These are phyloP conservation scores for Taeniopygia guttata DNA, from an alignment of 2,797 vertebrate species.

Conservation along the genomic window DNA sequence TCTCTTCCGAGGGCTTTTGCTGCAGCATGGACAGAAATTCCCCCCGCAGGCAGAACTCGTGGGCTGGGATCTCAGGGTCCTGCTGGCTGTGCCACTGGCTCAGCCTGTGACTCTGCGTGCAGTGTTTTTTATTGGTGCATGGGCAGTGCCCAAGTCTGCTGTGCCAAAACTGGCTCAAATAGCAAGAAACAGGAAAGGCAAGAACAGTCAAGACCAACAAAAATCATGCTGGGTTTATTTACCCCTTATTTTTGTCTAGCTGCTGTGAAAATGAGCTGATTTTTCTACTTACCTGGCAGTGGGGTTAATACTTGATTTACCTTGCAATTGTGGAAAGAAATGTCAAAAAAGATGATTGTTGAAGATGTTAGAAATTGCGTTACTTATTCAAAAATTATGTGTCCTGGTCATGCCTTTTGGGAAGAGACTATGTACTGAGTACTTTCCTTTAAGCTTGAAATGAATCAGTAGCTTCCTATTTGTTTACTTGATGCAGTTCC, in stretches of 20 bases:
- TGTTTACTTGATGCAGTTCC: neutral
- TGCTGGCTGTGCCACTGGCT: neutral
- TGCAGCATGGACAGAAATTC: neutral
- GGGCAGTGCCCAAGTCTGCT: neutral
- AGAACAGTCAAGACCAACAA: neutral
- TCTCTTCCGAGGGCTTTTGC: neutral
- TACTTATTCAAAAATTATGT: neutral
- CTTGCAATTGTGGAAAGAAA: neutral
- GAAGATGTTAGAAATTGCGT: neutral
- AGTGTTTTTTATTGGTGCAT: accelerated
- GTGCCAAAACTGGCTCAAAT: neutral
- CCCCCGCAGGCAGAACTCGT: accelerated
- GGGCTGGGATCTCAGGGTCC: neutral
- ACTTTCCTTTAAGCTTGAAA: neutral
- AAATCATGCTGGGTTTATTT: neutral
- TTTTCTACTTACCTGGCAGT: neutral
- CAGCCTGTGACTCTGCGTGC: neutral
- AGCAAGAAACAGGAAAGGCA: neutral
- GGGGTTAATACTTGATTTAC: neutral
- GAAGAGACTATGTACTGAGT: neutral
- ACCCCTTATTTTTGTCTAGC: neutral
- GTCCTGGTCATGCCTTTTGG: neutral
- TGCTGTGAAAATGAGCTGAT: neutral
- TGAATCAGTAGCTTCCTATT: neutral
- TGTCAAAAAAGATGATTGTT: neutral